These are phyloP conservation scores for Phengaris arion DNA, from an alignment of 2,888 invertebrate species.

Conservation along the genomic window DNA sequence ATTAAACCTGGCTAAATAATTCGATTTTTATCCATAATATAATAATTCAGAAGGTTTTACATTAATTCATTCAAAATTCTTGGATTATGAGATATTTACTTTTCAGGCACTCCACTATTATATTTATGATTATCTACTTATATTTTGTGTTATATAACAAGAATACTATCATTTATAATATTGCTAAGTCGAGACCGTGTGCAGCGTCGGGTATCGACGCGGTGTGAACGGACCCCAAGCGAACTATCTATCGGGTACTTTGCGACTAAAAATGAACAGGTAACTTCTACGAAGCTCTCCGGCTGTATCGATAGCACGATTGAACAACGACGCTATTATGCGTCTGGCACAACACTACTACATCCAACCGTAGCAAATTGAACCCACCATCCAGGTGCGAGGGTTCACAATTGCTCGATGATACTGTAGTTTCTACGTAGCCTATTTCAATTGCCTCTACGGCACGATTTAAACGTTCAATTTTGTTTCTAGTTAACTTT, in stretches of 20 bases:
- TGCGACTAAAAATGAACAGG: slow-evolving; percentile 4
- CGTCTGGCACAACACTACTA: neutral
- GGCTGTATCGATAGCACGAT: neutral
- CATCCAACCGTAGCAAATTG: neutral
- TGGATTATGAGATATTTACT: too few species aligned
- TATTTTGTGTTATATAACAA: too few species aligned
- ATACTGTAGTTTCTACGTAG: neutral
- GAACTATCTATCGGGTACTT: neutral
- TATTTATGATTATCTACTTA: too few species aligned
- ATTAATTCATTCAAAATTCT: too few species aligned
- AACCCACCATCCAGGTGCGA: neutral
- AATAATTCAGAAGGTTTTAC: too few species aligned
- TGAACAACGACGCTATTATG: slow-evolving; percentile 18
- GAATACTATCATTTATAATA: too few species aligned
- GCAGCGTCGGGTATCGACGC: too few species aligned
- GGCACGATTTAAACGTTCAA: slow-evolving; percentile 16
- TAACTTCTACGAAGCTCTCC: neutral
- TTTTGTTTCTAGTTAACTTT: slow-evolving; percentile 23
- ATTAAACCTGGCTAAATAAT: too few species aligned
- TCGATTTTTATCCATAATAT: too few species aligned
- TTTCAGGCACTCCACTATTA: too few species aligned
- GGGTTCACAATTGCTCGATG: neutral
- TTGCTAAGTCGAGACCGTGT: too few species aligned
- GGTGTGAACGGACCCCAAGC: neutral
- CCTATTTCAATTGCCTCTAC: slow-evolving; percentile 11